Conservation (phyloP, 2,797 vertebrate species). For the Dicrostonyx torquatus region DNA sequence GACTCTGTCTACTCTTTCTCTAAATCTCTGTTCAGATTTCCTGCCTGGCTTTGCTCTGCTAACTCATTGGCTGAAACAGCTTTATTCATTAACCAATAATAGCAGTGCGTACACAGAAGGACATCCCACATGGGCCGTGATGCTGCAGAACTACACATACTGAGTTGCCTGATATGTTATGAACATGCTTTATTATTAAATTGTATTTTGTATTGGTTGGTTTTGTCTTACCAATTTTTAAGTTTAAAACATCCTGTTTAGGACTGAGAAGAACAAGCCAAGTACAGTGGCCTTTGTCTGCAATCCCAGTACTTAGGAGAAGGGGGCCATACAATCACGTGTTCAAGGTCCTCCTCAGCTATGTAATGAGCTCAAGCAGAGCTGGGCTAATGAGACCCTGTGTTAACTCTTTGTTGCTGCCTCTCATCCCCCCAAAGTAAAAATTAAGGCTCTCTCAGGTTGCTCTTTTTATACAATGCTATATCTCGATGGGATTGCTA, state of each 20-base stretch:
- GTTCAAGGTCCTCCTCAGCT: not conserved
- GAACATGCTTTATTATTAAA: conserved; percentile 51
- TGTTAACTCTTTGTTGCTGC: not conserved
- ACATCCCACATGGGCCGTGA: not conserved
- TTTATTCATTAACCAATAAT: no score
- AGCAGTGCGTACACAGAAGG: no score
- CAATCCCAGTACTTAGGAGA: not conserved
- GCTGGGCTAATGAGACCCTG: not conserved
- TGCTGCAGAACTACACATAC: not conserved
- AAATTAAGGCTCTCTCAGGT: not conserved
- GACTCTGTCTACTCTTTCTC: no score
- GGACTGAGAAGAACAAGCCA: not conserved
- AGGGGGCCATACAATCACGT: not conserved
- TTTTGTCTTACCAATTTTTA: not conserved
- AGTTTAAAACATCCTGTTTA: conserved; percentile 21
- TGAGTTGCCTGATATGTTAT: not conserved
- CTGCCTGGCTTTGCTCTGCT: no score
- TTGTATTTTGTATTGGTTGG: conserved; percentile 35
- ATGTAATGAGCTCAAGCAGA: not conserved
- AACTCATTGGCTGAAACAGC: no score
- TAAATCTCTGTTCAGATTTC: no score
- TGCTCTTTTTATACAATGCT: not conserved
- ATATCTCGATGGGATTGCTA: not conserved
- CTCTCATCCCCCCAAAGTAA: not conserved
- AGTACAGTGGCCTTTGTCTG: not conserved